Conservation (phyloP, 2,113 vertebrate genomes). For the Tympanuchus pallidicinctus region DNA sequence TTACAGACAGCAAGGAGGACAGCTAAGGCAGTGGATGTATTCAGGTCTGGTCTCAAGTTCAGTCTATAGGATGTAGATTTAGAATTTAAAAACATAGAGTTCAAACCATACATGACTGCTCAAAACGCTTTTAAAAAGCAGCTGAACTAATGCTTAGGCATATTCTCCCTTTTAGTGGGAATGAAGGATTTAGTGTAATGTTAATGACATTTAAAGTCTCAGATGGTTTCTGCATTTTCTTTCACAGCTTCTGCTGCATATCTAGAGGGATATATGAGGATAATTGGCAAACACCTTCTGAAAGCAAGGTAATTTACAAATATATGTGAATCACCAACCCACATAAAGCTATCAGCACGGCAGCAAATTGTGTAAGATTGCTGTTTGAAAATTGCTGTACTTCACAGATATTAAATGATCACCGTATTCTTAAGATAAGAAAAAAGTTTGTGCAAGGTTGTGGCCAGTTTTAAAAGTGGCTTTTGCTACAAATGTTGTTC, state of each 20-base stretch:
- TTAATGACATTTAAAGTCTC: slow-evolving; percentile 34
- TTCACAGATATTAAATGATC: not conserved
- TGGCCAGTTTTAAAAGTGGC: not conserved
- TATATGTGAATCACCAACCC: slow-evolving; percentile 45
- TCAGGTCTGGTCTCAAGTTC: not conserved
- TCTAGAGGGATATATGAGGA: not conserved
- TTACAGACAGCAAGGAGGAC: not conserved
- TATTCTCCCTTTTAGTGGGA: not conserved
- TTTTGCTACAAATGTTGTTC: not conserved
- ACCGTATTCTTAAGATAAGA: not conserved
- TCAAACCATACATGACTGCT: not conserved
- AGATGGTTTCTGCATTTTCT: slow-evolving; percentile 17
- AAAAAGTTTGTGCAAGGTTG: not conserved
- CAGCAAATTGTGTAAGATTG: not conserved
- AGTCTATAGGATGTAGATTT: not conserved
- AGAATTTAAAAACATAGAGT: not conserved
- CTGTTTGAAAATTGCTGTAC: not conserved
- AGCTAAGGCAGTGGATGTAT: not conserved
- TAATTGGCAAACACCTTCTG: slow-evolving; percentile 43
- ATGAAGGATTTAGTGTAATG: not conserved
- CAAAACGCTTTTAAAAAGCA: not conserved
- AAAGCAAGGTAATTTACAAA: slow-evolving; percentile 38
- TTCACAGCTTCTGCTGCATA: not conserved
- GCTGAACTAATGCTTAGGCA: not conserved
- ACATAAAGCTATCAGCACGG: not conserved